phyloP scores from a whole-genome alignment of 2,888 invertebrate species.

The Criorhina ranunculi region DNA sequence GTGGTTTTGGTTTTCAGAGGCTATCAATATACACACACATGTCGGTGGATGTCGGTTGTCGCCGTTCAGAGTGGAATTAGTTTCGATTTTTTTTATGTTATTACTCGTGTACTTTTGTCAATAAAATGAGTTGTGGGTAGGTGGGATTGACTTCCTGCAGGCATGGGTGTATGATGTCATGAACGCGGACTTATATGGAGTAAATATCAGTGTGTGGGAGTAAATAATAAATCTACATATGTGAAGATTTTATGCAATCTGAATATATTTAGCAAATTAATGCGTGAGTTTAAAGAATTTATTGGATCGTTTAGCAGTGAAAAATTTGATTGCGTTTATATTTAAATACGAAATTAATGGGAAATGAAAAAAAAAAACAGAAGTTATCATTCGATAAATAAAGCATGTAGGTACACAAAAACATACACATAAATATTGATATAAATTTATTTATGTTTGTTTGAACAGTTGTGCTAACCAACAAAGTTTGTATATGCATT shows the following conservation, averaged over 20 bases:
- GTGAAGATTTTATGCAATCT: neutral
- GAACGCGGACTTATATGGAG: neutral
- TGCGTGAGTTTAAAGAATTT: constrained; percentile 11
- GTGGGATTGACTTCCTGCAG: constrained; percentile 4
- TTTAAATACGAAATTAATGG: too few species aligned
- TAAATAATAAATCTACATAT: neutral
- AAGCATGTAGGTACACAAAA: neutral
- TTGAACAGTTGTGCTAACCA: neutral
- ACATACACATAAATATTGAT: constrained; percentile 1
- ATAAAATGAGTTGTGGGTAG: constrained; percentile 16
- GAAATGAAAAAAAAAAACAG: too few species aligned
- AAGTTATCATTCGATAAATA: neutral
- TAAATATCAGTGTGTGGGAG: neutral
- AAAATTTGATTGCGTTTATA: neutral
- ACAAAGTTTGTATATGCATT: too few species aligned
- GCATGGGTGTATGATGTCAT: constrained; percentile 27
- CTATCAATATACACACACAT: constrained; percentile 2
- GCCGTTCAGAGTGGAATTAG: constrained; percentile 7
- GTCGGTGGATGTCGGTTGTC: neutral
- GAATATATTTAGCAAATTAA: constrained; percentile 19
- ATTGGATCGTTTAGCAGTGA: neutral
- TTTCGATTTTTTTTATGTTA: constrained; percentile 17
- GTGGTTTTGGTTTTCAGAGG: too few species aligned
- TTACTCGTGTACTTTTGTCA: constrained; percentile 22
- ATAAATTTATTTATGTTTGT: neutral